Base-by-base conservation (phyloP, 1,140 invertebrate genomes). In the Diprion similis region DNA sequence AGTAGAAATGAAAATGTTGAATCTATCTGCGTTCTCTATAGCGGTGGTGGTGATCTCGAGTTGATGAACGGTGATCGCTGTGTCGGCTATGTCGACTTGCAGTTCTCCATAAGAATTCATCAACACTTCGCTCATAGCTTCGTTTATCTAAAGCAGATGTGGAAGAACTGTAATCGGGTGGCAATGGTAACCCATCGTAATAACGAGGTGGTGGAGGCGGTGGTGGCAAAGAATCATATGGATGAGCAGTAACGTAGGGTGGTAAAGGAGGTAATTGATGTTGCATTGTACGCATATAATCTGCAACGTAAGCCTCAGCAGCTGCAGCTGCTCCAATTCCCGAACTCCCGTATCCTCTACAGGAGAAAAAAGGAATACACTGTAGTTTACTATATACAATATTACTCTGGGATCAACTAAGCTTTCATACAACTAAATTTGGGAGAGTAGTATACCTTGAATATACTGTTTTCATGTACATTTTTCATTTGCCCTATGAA, bases 51-150 rank as follows among this genome's bases (percentile, higher is more conserved):
- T 84, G 83, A 78, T 88, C 86, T 80, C 88, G 86, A 10, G 86
- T 85, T 0, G 86, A 87, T 1, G 86, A 86, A 68, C 86, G 82
- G 71, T 87, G 84, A 59, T 87, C 85, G 68, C 75, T 82, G 51
- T 87, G 86, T 15, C 84, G 80, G 68, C 79, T 78, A 18, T 86
- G 85, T 1, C 85, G 81, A 77, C 83, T 85, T 0, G 86, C 78
- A 8, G 95, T 97, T 81, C 96, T 92, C 91, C 96, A 95, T 66
- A 97, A 88, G 84, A 97, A 97, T 83, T 97, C 95, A 85, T 96
- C 95, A 46, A 98, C 96, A 73, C 95, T 96, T 67, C 96, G 91
- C 82, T 97, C 95, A 86, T 97, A 97, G 46, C 92, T 94, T 46
- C 94, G 90, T 79, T 94, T 94, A 77, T 95, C 94, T 71, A 93